Percentiles rank a stretch among this genome's conserved stretches.
Evolutionary conservation across 2,113 vertebrate genomes (phyloP).

Genomic region (Sander lucioperca): DNA sequence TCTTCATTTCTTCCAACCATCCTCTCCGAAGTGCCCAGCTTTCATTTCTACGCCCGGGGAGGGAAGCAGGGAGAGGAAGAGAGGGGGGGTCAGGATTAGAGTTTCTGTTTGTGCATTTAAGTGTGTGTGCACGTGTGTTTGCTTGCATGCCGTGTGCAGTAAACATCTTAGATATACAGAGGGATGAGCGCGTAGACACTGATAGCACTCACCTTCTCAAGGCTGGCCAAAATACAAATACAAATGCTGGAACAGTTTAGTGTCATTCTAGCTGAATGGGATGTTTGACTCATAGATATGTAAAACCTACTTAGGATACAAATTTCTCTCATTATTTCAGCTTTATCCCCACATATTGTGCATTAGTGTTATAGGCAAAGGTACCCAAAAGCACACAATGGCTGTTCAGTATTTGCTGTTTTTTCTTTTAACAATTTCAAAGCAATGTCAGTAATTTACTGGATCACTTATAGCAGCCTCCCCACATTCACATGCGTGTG

Average conservation of each 20-base stretch:
- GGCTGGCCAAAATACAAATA: conserved; percentile 69
- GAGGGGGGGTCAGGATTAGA: conserved; percentile 61
- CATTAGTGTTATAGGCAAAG: conserved; percentile 3
- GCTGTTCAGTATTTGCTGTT: conserved; percentile 26
- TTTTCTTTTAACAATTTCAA: conserved; percentile 42
- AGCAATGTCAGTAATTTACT: conserved; percentile 15
- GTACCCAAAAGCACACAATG: conserved; percentile 17
- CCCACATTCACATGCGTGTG: conserved; percentile 16
- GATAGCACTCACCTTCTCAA: conserved; percentile 65
- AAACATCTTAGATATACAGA: conserved; percentile 53
- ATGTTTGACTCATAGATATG: conserved; percentile 48
- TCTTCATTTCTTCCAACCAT: conserved; percentile 78
- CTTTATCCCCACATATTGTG: conserved; percentile 9
- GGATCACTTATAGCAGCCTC: conserved; percentile 31
- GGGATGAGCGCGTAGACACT: conserved; percentile 56
- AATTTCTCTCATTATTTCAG: conserved; percentile 31
- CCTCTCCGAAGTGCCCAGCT: conserved; percentile 64
- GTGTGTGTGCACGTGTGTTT: conserved; percentile 53
- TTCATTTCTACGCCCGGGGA: conserved; percentile 70
- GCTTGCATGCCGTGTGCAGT: conserved; percentile 51
- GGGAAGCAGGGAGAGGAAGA: conserved; percentile 17
- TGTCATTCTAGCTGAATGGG: conserved; percentile 50
- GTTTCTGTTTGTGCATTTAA: conserved; percentile 67
- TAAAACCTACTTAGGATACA: conserved; percentile 21
- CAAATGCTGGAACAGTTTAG: conserved; percentile 49